phyloP scores from a whole-genome alignment of 2,888 invertebrate species.

The Scaptomyza parva region DNA sequence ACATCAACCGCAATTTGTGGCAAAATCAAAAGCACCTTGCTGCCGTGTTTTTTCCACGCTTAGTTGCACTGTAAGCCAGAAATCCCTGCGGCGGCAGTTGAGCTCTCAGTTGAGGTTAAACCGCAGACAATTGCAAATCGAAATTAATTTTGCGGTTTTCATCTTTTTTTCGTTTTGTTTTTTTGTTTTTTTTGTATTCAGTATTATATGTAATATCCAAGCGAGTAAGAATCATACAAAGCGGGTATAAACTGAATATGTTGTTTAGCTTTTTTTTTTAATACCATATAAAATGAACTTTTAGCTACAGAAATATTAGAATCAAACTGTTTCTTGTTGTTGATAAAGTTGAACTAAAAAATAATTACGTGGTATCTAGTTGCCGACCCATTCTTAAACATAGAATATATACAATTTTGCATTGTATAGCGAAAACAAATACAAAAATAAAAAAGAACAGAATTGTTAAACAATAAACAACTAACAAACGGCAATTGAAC shows the following conservation, averaged over 20 bases:
- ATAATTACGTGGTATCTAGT: background rate
- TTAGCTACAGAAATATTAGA: too few relatives aligned
- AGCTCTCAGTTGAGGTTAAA: background rate
- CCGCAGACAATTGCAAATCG: conserved; percentile 53
- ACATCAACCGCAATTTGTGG: conserved; percentile 38
- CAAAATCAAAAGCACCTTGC: conserved; percentile 24
- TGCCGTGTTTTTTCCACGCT: conserved; percentile 5
- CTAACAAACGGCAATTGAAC: conserved; percentile 3
- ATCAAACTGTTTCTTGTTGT: background rate
- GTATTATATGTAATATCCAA: background rate
- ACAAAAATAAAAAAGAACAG: background rate
- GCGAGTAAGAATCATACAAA: background rate
- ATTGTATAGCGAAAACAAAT: background rate
- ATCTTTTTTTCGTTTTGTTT: conserved; percentile 4
- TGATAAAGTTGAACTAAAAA: background rate
- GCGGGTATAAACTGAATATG: background rate
- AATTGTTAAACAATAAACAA: conserved; percentile 19
- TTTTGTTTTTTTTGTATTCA: too few relatives aligned
- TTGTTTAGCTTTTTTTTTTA: background rate
- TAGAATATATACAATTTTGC: background rate
- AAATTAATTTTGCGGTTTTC: conserved; percentile 61
- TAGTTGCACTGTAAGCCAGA: conserved; percentile 2
- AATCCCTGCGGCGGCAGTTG: conserved; percentile 13
- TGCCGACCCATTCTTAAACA: background rate
- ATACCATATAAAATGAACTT: too few relatives aligned